These are phyloP conservation scores for Myrmophylax atrothorax DNA, from an alignment of 2,113 vertebrate species.

Conservation along the genomic window DNA sequence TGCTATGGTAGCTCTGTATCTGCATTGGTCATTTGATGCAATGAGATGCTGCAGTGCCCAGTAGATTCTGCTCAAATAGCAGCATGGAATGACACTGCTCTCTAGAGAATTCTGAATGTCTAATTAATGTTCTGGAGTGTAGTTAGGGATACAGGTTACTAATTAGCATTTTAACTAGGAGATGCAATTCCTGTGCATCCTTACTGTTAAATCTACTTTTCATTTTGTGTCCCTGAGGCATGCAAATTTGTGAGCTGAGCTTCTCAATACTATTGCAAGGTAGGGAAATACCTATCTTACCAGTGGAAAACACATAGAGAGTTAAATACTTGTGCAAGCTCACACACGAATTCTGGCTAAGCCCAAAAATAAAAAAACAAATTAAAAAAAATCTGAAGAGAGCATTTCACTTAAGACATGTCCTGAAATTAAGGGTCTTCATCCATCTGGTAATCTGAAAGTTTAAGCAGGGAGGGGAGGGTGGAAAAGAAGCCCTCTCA, in stretches of 20 bases:
- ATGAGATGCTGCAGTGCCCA: slow-evolving; percentile 9
- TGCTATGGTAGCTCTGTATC: neutral
- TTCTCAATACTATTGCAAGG: neutral
- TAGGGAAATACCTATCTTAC: neutral
- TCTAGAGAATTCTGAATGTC: slow-evolving; percentile 37
- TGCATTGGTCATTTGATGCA: slow-evolving; percentile 10
- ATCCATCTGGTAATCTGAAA: slow-evolving; percentile 60
- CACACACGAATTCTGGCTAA: neutral
- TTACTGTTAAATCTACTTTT: slow-evolving; percentile 26
- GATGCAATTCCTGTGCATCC: slow-evolving; percentile 16
- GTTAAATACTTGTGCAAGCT: neutral
- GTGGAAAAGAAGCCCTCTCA: neutral
- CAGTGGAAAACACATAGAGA: neutral
- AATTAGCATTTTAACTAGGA: slow-evolving; percentile 58
- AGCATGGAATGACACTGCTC: slow-evolving; percentile 33
- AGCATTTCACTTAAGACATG: neutral
- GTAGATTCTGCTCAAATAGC: slow-evolving; percentile 47
- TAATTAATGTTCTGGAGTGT: slow-evolving; percentile 46
- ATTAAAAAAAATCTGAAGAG: neutral
- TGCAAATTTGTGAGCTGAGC: neutral
- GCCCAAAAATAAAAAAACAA: neutral
- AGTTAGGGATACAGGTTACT: slow-evolving; percentile 57
- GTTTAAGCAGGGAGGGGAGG: neutral
- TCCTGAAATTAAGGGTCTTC: slow-evolving; percentile 56
- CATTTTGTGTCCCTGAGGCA: neutral